phyloP scores from a whole-genome alignment of 1,140 invertebrate species.

The Olivierus martensii region DNA sequence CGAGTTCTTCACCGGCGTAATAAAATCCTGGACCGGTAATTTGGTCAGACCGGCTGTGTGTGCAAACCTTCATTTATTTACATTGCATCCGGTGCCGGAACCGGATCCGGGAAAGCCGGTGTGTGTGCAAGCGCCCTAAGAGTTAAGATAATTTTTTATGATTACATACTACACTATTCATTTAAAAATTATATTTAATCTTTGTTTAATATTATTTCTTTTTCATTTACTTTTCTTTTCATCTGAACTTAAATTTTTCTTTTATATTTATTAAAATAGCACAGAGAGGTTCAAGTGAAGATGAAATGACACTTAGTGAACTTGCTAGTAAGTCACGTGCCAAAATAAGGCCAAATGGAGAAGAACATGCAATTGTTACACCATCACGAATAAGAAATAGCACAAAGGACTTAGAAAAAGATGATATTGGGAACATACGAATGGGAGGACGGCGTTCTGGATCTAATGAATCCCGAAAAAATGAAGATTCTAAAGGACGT shows the following conservation, averaged over 20 bases:
- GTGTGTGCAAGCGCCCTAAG: too few species aligned
- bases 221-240: background rate
- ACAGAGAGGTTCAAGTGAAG: slow-evolving; percentile 17
- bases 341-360: background rate
- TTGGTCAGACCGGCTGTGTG: too few species aligned
- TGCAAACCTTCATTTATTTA: too few species aligned
- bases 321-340: slow-evolving; percentile 16
- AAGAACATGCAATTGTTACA: background rate
- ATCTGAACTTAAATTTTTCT: background rate
- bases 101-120: too few species aligned
- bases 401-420: slow-evolving; percentile 10
- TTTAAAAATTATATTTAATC: background rate
- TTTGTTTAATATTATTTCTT: background rate
- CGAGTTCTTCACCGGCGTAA: too few species aligned
- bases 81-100: too few species aligned
- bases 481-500: background rate
- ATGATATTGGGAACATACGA: slow-evolving; percentile 1
- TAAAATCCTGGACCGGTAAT: too few species aligned
- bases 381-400: slow-evolving; percentile 4
- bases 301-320: slow-evolving; percentile 19
- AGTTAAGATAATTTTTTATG: too few species aligned
- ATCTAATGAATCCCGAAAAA: slow-evolving; percentile 12
- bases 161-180: too few species aligned
- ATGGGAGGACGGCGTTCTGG: slow-evolving; percentile 7
- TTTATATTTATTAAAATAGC: background rate